These are phyloP conservation scores for Coecobrya sp. DNA, from an alignment of 2,888 invertebrate species.

Conservation along the genomic window DNA sequence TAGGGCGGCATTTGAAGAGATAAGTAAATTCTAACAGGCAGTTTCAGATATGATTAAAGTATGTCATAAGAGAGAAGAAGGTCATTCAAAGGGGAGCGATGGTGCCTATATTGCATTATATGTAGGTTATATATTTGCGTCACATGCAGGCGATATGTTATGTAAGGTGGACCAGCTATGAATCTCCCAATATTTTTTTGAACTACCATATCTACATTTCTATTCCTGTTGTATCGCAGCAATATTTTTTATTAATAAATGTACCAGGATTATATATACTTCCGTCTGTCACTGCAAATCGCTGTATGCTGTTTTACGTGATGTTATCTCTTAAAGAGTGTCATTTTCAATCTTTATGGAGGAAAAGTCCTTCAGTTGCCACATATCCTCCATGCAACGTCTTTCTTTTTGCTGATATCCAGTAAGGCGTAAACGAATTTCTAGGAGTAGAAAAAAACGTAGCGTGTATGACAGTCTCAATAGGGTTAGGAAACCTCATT, in stretches of 20 bases:
- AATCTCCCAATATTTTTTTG: too few relatives aligned
- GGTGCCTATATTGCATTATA: not conserved
- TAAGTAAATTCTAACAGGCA: too few relatives aligned
- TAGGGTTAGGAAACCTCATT: conserved; percentile 65
- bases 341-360: conserved; percentile 38
- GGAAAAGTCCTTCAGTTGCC: not conserved
- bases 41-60: too few relatives aligned
- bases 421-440: conserved; percentile 53
- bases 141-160: too few relatives aligned
- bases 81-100: not conserved
- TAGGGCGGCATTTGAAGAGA: too few relatives aligned
- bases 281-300: not conserved
- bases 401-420: conserved; percentile 35
- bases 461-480: conserved; percentile 54
- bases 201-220: too few relatives aligned
- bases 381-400: not conserved
- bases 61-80: too few relatives aligned
- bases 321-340: conserved; percentile 56
- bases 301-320: not conserved
- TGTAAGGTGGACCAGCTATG: too few relatives aligned
- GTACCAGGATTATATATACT: not conserved
- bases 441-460: not conserved
- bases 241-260: conserved; percentile 18
- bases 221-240: not conserved
- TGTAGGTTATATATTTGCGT: too few relatives aligned